phyloP scores from a whole-genome alignment of 2,888 invertebrate species.

The Choreutis nemorana region DNA sequence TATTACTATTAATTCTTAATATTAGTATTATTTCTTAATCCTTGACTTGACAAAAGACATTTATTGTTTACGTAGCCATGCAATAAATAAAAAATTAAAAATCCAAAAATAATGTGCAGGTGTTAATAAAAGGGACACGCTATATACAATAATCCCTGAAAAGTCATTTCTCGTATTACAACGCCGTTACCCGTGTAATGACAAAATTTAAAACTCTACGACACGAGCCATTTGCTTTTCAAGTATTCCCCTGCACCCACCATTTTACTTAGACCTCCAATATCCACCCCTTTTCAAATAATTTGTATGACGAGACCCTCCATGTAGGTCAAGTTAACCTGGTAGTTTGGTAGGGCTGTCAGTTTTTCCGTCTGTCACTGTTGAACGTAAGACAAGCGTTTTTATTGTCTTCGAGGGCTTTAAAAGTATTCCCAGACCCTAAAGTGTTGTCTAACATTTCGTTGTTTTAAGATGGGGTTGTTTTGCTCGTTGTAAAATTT shows the following conservation, averaged over 20 bases:
- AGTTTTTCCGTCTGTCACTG: constrained; percentile 56
- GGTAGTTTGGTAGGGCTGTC: constrained; percentile 38
- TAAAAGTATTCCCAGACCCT: constrained; percentile 40
- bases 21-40: no score
- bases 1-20: no score
- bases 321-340: constrained; percentile 17
- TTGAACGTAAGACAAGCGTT: constrained; percentile 46
- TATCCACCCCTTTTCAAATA: background rate
- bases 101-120: no score
- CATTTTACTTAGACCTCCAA: constrained; percentile 20
- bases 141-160: constrained; percentile 17
- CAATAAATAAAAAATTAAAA: no score
- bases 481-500: constrained; percentile 15
- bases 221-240: constrained; percentile 46
- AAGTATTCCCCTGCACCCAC: constrained; percentile 33
- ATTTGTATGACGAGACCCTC: background rate
- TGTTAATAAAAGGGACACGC: constrained; percentile 16
- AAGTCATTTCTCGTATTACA: constrained; percentile 46
- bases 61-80: no score
- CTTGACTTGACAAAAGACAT: no score
- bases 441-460: constrained; percentile 48
- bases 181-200: constrained; percentile 54
- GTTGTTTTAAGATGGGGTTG: constrained; percentile 34
- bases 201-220: constrained; percentile 53
- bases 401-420: constrained; percentile 61